phyloP scores from a whole-genome alignment of 2,797 vertebrate genomes.

The Hydrocynus forskahlii region DNA sequence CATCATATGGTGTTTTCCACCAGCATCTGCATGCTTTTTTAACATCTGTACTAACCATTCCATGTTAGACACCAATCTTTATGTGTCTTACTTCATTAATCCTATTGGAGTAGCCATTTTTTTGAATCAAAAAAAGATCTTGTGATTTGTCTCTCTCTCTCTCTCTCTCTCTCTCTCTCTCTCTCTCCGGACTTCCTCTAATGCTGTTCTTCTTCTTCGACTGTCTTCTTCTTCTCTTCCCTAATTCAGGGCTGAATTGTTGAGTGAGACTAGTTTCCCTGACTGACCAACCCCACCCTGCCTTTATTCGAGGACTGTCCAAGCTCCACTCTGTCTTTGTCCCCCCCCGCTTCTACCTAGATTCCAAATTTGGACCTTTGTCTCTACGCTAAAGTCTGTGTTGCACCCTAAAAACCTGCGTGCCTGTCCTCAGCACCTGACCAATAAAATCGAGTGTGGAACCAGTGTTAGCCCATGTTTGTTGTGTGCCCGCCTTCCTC shows the following conservation, averaged over 20 bases:
- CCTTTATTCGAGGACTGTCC: conserved; percentile 80
- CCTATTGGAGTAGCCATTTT: conserved; percentile 17
- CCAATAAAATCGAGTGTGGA: conserved; percentile 49
- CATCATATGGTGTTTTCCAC: background rate
- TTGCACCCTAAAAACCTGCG: conserved; percentile 52
- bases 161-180: conserved; percentile 51
- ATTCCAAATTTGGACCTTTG: conserved; percentile 69
- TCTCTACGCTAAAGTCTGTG: conserved; percentile 58
- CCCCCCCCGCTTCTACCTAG: conserved; percentile 63
- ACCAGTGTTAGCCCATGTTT: conserved; percentile 39
- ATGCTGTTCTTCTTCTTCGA: conserved; percentile 62
- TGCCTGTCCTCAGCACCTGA: conserved; percentile 63
- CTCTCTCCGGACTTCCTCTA: conserved; percentile 47
- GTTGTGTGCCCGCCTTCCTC: conserved; percentile 51
- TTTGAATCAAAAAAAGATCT: conserved; percentile 58
- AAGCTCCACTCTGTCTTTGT: conserved; percentile 72
- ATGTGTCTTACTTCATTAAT: conserved; percentile 48
- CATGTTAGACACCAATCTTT: conserved; percentile 26
- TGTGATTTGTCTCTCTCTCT: conserved; percentile 64
- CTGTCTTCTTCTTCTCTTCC: conserved; percentile 83
- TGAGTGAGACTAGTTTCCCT: conserved; percentile 89
- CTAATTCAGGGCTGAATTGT: conserved; percentile 87
- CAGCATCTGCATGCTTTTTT: conserved; percentile 12
- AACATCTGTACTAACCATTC: conserved; percentile 42
- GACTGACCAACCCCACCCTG: conserved; percentile 81